Base-by-base conservation (phyloP, 2,797 vertebrate genomes). In the Dicrostonyx torquatus region DNA sequence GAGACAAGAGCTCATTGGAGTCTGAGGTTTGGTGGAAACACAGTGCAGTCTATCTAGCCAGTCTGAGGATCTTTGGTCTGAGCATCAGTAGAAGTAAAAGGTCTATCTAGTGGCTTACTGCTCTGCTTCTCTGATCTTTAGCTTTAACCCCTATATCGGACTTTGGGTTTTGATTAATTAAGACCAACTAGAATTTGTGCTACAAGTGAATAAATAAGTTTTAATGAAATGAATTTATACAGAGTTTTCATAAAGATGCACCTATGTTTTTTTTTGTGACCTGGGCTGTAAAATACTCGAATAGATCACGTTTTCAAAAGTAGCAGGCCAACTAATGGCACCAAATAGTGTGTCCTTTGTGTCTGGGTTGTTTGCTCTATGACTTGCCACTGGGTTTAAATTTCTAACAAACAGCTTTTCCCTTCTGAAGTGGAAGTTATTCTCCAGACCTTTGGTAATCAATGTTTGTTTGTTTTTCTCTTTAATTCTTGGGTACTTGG, bases 141-240 rank as follows among this genome's bases (percentile, higher is more conserved):
- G 55, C 55, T 58, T 58, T 58, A 55, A 22, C 18, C 55, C 55
- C 55, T 58, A 58, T 18, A 22, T 22, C 18, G 7, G 55, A 58
- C 55, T 58, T 18, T 22, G 55, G 55, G 18, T 20, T 58, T 58
- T 22, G 55, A 58, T 58, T 58, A 58, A 58, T 58, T 20, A 58
- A 58, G 55, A 58, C 18, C 55, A 58, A 8, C 55, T 58, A 58
- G 18, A 58, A 58, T 58, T 8, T 2, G 18, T 58, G 55, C 55
- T 20, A 58, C 55, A 58, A 89, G 45, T 66, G 20, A 77, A 55
- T 80, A 34, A 92, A 77, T 93, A 40, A 72, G 89, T 64, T 64
- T 84, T 84, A 96, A 94, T 53, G 43, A 29, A 91, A 89, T 91
- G 76, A 88, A 80, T 40, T 73, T 93, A 29, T 20, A 20, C n/a